Conservation (phyloP, 2,113 vertebrate genomes). For the Craseonycteris thonglongyai region DNA sequence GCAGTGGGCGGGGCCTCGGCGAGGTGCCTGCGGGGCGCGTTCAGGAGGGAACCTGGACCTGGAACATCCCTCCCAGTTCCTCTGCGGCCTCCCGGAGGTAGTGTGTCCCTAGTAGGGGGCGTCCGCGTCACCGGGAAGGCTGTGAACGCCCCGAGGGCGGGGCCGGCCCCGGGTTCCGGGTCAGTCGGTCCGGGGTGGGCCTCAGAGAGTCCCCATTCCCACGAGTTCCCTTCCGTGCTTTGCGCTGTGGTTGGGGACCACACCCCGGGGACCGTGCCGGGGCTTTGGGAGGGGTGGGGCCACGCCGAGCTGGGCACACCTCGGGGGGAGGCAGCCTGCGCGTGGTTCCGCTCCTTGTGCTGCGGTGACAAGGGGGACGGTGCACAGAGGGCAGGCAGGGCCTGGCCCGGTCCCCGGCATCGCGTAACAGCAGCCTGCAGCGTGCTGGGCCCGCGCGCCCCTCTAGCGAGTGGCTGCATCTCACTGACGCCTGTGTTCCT, state of each 20-base stretch:
- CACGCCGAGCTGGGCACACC: neutral
- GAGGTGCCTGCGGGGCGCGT: neutral
- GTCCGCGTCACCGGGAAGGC: rapidly evolving
- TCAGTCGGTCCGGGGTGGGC: neutral
- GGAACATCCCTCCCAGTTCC: too few species aligned
- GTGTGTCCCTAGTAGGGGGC: rapidly evolving
- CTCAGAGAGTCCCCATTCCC: neutral
- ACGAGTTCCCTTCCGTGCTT: neutral
- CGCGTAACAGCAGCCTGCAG: neutral
- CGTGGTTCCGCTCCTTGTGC: too few species aligned
- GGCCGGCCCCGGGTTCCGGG: neutral
- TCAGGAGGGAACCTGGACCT: neutral
- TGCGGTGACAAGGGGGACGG: neutral
- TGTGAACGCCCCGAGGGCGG: rapidly evolving
- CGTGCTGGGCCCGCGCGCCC: neutral
- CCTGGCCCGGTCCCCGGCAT: neutral
- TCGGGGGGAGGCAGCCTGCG: neutral
- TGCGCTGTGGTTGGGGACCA: neutral
- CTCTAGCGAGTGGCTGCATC: rapidly evolving
- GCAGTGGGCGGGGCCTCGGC: neutral
- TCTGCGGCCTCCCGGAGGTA: rapidly evolving
- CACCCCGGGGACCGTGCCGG: rapidly evolving
- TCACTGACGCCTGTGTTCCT: neutral
- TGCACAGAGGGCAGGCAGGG: neutral
- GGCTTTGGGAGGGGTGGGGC: neutral